phyloP scores from a whole-genome alignment of 2,888 invertebrate genomes.

The Drosophila nr. fundita region DNA sequence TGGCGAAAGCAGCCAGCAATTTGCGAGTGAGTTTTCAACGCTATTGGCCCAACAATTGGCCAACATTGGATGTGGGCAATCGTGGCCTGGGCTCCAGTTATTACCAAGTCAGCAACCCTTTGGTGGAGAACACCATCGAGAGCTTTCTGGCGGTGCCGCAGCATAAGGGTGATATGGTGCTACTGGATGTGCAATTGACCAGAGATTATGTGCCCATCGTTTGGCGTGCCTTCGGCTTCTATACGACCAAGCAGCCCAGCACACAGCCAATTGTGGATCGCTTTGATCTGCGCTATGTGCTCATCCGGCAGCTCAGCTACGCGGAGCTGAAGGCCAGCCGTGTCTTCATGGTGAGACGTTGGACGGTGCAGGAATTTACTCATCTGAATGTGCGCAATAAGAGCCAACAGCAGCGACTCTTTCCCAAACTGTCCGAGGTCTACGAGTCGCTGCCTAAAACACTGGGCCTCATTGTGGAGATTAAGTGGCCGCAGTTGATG shows the following conservation, averaged over 20 bases:
- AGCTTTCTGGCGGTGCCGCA: constrained; percentile 94
- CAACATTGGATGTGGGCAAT: constrained; percentile 97
- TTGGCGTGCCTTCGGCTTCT: constrained; percentile 94
- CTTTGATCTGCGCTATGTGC: constrained; percentile 93
- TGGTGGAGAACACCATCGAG: constrained; percentile 95
- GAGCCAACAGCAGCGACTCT: constrained; percentile 89
- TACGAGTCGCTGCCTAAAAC: constrained; percentile 91
- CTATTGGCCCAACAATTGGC: constrained; percentile 94
- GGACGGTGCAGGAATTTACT: constrained; percentile 88
- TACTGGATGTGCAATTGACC: constrained; percentile 98
- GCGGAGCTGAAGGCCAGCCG: constrained; percentile 95
- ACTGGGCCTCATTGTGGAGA: constrained; percentile 97
- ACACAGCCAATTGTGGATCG: constrained; percentile 88
- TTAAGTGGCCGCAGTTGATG: constrained; percentile 97
- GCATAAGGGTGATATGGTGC: constrained; percentile 97
- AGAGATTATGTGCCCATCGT: constrained; percentile 97
- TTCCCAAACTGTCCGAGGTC: constrained; percentile 94
- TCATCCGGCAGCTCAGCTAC: constrained; percentile 95
- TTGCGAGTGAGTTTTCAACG: constrained; percentile 92
- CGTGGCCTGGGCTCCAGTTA: constrained; percentile 96
- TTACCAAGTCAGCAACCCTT: constrained; percentile 89
- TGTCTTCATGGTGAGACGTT: constrained; percentile 91
- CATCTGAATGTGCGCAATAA: constrained; percentile 91
- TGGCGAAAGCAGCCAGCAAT: constrained; percentile 86
- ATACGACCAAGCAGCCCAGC: constrained; percentile 87